phyloP scores from a whole-genome alignment of 2,797 vertebrate species.

The Eulemur albifrons region DNA sequence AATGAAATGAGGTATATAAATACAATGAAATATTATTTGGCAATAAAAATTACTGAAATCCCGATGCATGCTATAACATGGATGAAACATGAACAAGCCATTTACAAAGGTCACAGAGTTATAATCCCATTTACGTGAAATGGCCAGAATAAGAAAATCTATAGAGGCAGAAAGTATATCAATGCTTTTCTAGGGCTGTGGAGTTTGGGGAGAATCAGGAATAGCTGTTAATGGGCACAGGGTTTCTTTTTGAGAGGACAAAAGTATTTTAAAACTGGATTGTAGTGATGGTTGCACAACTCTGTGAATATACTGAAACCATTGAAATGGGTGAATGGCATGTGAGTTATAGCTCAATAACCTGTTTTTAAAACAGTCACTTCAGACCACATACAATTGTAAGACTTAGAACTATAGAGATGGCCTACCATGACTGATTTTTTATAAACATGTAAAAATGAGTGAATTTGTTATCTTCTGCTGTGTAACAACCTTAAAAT shows the following conservation, averaged over 20 bases:
- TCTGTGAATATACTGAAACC: neutral
- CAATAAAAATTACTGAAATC: neutral
- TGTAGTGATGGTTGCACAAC: fast-evolving
- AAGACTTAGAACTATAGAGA: neutral
- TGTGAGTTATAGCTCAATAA: neutral
- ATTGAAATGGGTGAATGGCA: neutral
- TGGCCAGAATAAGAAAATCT: neutral
- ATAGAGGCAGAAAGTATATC: neutral
- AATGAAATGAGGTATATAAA: neutral
- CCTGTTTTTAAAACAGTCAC: neutral
- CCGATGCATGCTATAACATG: neutral
- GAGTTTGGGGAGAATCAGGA: neutral
- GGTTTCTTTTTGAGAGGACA: neutral
- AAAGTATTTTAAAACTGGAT: neutral
- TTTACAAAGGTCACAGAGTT: neutral
- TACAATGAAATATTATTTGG: neutral
- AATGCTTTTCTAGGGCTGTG: neutral
- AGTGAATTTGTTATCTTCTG: neutral
- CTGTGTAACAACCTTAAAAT: neutral
- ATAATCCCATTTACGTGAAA: neutral
- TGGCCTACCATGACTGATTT: neutral
- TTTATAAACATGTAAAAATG: neutral
- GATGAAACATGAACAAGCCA: neutral
- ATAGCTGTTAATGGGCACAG: neutral
- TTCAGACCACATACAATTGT: neutral